Base-by-base conservation (phyloP, 2,888 invertebrate species). In the Amblyjoppa fuscipennis region DNA sequence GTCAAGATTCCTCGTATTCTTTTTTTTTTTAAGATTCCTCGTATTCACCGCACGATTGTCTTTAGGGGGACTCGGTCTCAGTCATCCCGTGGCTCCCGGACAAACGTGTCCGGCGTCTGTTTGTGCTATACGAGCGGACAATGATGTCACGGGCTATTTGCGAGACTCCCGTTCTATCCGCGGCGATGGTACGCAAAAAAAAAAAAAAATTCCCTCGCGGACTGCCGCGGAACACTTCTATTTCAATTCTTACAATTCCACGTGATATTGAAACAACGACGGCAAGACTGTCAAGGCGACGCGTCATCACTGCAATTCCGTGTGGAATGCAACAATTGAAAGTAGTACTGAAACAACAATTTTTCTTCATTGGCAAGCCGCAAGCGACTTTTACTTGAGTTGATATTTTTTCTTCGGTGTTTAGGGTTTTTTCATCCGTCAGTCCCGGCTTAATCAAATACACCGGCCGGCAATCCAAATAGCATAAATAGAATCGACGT, bases 131-230 rank as follows among this genome's bases (percentile, higher is more conserved):
- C 87, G 76, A 88, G 84, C 79, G 38, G 73, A 80, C 85, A 87
- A 89, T 91, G 91, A 91, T 90, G 90, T 91, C 91, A 91, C 87
- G 87, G 86, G 88, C 87, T 90, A 90, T 90, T 90, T 76, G 76
- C 85, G 71, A 83, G 80, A 69, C 68, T 73, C 76, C 51, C 76
- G 68, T 64, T 83, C 70, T 70, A 79, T 79, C 83, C 83, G 59
- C 56, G 81, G 78, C 83, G 69, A 79, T 81, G 75, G 64, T 80
- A 38, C 38, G 0, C 4, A 34, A 5, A 34, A 34, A 38, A 38
- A 38, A 38, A 38, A 38, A 38, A 38, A 20, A 20, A 20, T 20
- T 9, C 38, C 0, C 38, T 9, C 9, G 38, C 38, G 38, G 7
- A 9, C 38, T 38, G 38, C 9, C 38, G 38, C 7, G 9, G 1